Evolutionary conservation across 2,888 invertebrate species (phyloP).

Genomic region (Phania funesta): DNA sequence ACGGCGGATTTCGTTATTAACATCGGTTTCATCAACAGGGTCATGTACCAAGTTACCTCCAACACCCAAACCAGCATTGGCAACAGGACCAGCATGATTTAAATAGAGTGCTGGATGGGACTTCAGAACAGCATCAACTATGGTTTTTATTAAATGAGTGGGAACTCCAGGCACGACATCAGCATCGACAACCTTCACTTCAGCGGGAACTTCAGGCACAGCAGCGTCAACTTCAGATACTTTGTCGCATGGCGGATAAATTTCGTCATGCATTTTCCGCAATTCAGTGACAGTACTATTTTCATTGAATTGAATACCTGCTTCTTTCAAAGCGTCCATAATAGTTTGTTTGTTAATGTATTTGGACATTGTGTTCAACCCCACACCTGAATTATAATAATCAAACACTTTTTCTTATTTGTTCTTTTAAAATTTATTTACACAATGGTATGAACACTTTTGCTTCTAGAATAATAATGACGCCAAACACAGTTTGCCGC

Average conservation of each 20-base stretch:
- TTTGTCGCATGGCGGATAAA: not conserved
- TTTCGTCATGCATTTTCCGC: not conserved
- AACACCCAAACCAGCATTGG: no score
- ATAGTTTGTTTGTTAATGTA: not conserved
- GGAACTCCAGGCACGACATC: not conserved
- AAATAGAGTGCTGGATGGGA: not conserved
- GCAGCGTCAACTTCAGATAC: not conserved
- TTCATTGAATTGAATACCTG: not conserved
- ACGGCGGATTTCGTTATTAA: no score
- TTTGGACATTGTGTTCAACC: not conserved
- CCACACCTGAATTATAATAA: not conserved
- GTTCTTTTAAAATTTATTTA: no score
- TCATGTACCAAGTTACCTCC: no score
- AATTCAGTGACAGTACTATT: not conserved
- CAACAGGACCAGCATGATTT: not conserved
- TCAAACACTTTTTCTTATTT: no score
- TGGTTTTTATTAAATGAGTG: not conserved
- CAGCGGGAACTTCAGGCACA: not conserved
- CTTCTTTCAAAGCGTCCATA: not conserved
- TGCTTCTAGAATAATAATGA: no score
- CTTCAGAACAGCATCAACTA: conserved; percentile 6
- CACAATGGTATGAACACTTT: no score
- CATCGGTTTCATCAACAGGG: no score
- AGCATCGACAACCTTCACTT: not conserved
- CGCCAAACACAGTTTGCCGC: no score